These are phyloP conservation scores for Oscheius onirici DNA, from an alignment of 2,888 invertebrate species.

Conservation along the genomic window DNA sequence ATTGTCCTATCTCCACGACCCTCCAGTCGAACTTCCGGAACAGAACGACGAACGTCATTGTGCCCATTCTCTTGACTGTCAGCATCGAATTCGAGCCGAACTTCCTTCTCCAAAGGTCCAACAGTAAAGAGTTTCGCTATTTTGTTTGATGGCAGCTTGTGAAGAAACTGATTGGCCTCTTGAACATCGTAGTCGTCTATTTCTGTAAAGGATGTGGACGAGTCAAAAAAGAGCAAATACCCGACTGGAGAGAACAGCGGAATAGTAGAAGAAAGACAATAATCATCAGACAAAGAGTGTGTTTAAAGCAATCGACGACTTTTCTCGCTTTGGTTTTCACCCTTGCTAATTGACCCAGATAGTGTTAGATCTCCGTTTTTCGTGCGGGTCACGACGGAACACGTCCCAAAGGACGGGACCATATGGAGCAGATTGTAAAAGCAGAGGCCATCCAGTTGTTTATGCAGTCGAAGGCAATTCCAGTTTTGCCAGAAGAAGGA, in stretches of 20 bases:
- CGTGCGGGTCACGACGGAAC: not conserved
- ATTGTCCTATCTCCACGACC: not conserved
- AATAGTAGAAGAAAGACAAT: not conserved
- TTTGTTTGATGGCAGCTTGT: not conserved
- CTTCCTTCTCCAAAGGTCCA: not conserved
- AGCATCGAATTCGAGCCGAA: not conserved
- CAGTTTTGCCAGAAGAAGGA: conserved; percentile 22
- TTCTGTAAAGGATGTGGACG: not conserved
- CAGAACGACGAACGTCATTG: conserved; percentile 13
- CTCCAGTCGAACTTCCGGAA: conserved; percentile 2
- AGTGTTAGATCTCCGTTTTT: conserved; percentile 16
- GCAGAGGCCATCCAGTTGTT: too few species aligned
- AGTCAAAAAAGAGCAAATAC: not conserved
- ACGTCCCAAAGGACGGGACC: too few species aligned
- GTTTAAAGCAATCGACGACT: not conserved
- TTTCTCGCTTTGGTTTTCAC: not conserved
- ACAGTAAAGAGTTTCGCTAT: conserved; percentile 3
- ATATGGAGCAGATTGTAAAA: too few species aligned
- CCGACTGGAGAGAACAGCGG: too few species aligned
- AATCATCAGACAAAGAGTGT: conserved; percentile 2
- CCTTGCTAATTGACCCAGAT: conserved; percentile 30
- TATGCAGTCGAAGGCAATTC: conserved; percentile 8
- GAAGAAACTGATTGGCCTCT: conserved; percentile 6
- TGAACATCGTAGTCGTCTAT: not conserved
- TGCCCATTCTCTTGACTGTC: conserved; percentile 13